Evolutionary conservation across 1,140 invertebrate genomes (phyloP).

Genomic region (Atta colombica): DNA sequence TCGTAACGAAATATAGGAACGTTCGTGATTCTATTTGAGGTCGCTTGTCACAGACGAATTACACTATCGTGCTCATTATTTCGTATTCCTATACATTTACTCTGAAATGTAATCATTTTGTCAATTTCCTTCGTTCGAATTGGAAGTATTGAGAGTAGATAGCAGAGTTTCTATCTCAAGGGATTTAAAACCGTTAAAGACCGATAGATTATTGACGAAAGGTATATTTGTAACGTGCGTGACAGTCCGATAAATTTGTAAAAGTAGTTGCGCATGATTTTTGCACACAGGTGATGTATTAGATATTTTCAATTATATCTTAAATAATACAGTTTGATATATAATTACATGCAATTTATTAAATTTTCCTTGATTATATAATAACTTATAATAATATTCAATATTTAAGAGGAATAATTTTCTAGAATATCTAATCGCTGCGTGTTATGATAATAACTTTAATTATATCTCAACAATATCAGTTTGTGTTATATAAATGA

Average conservation of each 20-base stretch:
- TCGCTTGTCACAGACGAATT: slow-evolving; percentile 32
- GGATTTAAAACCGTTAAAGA: slow-evolving; percentile 16
- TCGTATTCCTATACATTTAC: background rate
- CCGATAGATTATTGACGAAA: background rate
- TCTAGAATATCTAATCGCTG: background rate
- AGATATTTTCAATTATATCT: background rate
- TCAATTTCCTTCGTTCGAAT: background rate
- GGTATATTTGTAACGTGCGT: background rate
- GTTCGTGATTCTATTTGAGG: slow-evolving; percentile 22
- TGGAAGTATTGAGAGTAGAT: background rate
- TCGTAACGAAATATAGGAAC: background rate
- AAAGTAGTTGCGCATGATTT: background rate
- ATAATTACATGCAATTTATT: background rate
- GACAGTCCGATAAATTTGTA: background rate
- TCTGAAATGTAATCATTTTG: background rate
- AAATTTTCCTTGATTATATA: background rate
- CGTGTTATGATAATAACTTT: too few species aligned
- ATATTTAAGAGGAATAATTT: background rate
- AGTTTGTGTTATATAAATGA: too few species aligned
- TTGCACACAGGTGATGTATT: background rate
- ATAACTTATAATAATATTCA: background rate
- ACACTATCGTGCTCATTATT: background rate
- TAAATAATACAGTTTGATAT: background rate
- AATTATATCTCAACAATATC: too few species aligned
- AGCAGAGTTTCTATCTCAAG: background rate